phyloP scores from a whole-genome alignment of 2,113 vertebrate genomes.

The Syngnathus scovelli region DNA sequence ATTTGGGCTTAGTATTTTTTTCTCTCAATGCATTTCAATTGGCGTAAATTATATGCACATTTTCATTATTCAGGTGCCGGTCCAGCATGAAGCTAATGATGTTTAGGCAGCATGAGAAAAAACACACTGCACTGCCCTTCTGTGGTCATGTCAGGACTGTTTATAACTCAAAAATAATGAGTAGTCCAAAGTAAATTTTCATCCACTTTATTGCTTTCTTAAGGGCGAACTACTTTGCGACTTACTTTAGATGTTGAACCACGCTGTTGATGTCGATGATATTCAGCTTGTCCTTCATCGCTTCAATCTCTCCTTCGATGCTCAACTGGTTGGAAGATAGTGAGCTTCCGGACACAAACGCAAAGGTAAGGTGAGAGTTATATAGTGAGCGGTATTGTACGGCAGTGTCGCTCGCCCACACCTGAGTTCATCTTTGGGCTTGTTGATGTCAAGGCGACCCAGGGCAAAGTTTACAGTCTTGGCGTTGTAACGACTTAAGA shows the following conservation, averaged over 20 bases:
- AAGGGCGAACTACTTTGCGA: neutral
- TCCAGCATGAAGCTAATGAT: too few species aligned
- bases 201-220: too few species aligned
- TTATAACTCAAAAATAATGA: too few species aligned
- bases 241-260: constrained; percentile 74
- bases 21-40: too few species aligned
- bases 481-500: constrained; percentile 70
- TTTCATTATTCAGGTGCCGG: too few species aligned
- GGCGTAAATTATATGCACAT: too few species aligned
- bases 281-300: constrained; percentile 73
- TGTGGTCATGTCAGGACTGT: too few species aligned
- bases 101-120: too few species aligned
- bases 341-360: constrained; percentile 30
- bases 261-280: constrained; percentile 71
- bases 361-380: neutral
- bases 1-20: too few species aligned
- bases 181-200: too few species aligned
- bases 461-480: constrained; percentile 76
- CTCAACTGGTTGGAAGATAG: constrained; percentile 42
- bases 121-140: too few species aligned
- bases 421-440: constrained; percentile 5
- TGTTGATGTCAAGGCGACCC: constrained; percentile 29
- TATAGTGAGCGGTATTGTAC: neutral
- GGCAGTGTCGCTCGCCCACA: neutral
- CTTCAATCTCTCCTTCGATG: constrained; percentile 59